Conservation (phyloP, 2,113 vertebrate species). For the Calyptomena viridis region DNA sequence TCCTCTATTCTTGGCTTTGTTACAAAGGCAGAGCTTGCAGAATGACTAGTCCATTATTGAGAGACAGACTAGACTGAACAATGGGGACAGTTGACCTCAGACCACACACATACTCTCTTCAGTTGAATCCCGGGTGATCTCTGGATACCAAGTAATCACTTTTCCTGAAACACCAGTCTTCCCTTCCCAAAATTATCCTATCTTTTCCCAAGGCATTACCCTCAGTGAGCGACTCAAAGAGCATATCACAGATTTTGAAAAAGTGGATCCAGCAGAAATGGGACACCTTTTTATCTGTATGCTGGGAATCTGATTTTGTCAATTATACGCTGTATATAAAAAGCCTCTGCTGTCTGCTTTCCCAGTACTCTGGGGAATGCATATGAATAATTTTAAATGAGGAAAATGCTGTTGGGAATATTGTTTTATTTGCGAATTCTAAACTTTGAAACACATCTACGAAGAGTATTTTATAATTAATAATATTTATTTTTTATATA, state of each 20-base stretch:
- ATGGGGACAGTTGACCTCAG: slow-evolving; percentile 7
- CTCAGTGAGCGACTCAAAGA: neutral
- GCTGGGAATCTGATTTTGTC: slow-evolving; percentile 19
- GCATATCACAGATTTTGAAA: neutral
- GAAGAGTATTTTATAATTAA: neutral
- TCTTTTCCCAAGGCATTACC: neutral
- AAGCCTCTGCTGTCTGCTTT: slow-evolving; percentile 35
- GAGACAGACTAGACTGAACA: neutral
- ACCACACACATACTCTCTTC: slow-evolving; percentile 3
- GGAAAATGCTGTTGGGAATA: slow-evolving; percentile 34
- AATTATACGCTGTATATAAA: neutral
- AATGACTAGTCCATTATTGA: neutral
- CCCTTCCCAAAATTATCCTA: neutral
- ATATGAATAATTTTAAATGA: slow-evolving; percentile 24
- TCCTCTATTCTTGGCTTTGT: neutral
- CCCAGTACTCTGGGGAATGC: slow-evolving; percentile 8
- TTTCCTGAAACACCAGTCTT: neutral
- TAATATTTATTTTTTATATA: neutral
- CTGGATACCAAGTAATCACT: neutral
- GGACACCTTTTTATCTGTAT: neutral
- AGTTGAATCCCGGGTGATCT: neutral
- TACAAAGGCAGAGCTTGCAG: neutral
- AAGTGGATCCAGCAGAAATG: slow-evolving; percentile 6
- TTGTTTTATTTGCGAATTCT: slow-evolving; percentile 37
- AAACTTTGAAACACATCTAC: neutral